Base-by-base conservation (phyloP, 2,888 invertebrate genomes). In the Chalcosyrphus nemorum region DNA sequence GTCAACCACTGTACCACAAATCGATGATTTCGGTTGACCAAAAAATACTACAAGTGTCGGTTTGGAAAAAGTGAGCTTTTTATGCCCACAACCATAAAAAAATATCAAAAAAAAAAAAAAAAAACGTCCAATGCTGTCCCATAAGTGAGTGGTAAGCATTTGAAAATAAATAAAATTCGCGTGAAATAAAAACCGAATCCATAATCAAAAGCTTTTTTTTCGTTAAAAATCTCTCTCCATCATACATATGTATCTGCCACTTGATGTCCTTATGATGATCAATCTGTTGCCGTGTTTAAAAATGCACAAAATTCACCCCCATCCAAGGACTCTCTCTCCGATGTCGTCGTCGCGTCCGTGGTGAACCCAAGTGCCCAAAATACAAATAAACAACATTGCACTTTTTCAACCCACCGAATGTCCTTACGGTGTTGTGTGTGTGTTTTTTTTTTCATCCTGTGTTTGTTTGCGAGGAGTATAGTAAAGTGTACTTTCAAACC, bases 21-120 rank as follows among this genome's bases (percentile, higher is more conserved):
- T 85, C 81, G 81, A 81, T 85, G 85, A 85, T 81, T 81, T 81
- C 38, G 85, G 80, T 76, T 85, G 70, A 85, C 81, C 85, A 29
- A 85, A 84, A 75, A 84, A 75, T 66, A 81, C 66, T 75, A 85
- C 80, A 81, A 80, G 84, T 70, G 70, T 76, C 75, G 65, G 59
- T 32, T 65, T 15, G 21, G 21, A 81, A 65, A 57, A 68, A 76
- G 57, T 45, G 59, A 57, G 21, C 41, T 75, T 75, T 70, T 59
- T 56, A 76, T 63, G 35, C 56, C 52, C 61, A 21, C 27, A 71
- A 65, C 65, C 38, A 81, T 71, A 71, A 76, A 76, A 81, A 63
- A 43, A 43, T 17, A 41, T n/a, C 11, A 11, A 38, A 38, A 11
- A 38, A 2, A 38, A 11, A 38, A n/a, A 13, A 13, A 1, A 19